A percentile compares a stretch with the other conserved stretches of the same genome.
These are phyloP conservation scores for Harmothoe impar DNA, from an alignment of 2,888 invertebrate genomes.

Conservation along the genomic window DNA sequence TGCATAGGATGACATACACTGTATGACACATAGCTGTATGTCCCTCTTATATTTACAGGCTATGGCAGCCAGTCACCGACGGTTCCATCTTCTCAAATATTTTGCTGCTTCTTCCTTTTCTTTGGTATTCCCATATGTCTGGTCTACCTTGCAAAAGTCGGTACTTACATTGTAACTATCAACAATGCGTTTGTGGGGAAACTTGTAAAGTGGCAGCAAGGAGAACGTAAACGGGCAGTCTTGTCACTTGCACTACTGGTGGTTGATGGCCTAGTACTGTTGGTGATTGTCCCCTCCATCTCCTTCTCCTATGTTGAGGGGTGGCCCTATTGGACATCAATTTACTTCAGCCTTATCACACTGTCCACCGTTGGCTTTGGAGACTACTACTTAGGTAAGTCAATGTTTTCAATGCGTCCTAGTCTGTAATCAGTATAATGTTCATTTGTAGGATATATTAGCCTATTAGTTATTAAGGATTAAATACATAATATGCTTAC, in stretches of 20 bases:
- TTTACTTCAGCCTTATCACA: not conserved
- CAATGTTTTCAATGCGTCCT: no score
- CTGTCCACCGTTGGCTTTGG: conserved; percentile 10
- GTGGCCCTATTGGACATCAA: not conserved
- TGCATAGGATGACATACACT: no score
- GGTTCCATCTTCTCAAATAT: not conserved
- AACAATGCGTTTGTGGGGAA: not conserved
- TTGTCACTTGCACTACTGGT: not conserved
- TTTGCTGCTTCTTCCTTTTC: not conserved
- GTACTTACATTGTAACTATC: not conserved
- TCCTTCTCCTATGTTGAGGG: not conserved
- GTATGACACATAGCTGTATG: no score
- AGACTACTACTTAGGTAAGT: not conserved
- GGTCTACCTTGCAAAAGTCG: not conserved
- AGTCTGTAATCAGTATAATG: no score
- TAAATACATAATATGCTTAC: no score
- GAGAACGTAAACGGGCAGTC: not conserved
- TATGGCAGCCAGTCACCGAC: not conserved
- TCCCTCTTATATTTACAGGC: not conserved
- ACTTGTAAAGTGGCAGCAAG: not conserved
- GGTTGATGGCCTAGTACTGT: not conserved
- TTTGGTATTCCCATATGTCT: not conserved
- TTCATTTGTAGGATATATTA: no score
- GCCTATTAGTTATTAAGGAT: no score
- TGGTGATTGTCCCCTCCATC: not conserved